phyloP scores from a whole-genome alignment of 2,797 vertebrate genomes.

The Pseudochaenichthys georgianus region DNA sequence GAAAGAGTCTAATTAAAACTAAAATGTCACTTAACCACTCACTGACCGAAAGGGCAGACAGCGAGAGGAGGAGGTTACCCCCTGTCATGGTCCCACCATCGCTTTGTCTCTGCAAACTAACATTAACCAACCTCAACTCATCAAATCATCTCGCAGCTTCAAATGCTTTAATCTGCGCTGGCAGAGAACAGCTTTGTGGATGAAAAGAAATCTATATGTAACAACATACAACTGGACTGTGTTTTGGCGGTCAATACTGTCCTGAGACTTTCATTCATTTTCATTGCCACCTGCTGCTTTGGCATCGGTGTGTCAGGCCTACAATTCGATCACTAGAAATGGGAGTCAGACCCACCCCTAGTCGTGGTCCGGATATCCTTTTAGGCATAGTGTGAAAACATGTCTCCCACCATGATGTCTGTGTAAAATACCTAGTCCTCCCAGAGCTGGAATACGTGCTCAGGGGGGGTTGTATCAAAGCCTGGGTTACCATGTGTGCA shows the following conservation, averaged over 20 bases:
- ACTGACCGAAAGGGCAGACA: not conserved
- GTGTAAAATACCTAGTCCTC: slow-evolving; percentile 29
- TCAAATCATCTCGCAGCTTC: slow-evolving; percentile 44
- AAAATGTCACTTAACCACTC: not conserved
- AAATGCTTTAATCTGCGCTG: slow-evolving; percentile 26
- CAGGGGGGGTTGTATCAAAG: slow-evolving; percentile 59
- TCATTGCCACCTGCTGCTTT: not conserved
- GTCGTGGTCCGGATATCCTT: slow-evolving; percentile 9
- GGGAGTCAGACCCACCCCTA: not conserved
- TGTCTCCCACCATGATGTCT: slow-evolving; percentile 35
- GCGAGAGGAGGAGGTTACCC: not conserved
- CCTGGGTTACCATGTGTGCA: slow-evolving; percentile 67
- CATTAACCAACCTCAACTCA: slow-evolving; percentile 48
- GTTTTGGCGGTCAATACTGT: not conserved
- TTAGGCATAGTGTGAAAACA: slow-evolving; percentile 4
- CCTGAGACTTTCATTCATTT: not conserved
- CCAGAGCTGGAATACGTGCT: slow-evolving; percentile 36
- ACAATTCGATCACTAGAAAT: not conserved
- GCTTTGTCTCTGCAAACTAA: slow-evolving; percentile 18
- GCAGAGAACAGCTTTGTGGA: slow-evolving; percentile 15
- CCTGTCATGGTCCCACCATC: slow-evolving; percentile 18
- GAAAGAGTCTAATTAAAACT: not conserved
- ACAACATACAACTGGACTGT: not conserved
- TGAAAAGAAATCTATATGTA: not conserved
- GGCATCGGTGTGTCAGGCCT: not conserved